These are phyloP conservation scores for Chironex yamaguchii DNA, from an alignment of 30 jellyfish, hydroid and myxozoan species.

Conservation along the genomic window DNA sequence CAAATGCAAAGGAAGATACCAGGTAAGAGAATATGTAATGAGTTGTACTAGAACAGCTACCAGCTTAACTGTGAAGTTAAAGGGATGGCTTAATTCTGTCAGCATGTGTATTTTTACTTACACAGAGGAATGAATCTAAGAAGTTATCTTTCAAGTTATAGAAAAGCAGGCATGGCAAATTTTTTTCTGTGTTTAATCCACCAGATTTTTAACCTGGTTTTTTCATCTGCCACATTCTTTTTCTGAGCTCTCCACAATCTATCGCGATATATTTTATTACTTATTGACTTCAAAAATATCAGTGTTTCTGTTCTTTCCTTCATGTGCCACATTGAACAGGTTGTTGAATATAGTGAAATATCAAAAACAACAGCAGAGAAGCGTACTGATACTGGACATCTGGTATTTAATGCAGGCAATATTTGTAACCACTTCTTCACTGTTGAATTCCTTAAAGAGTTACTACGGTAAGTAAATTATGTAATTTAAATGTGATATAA, in stretches of 20 bases:
- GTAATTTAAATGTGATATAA: too few species aligned
- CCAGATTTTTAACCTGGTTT: too few species aligned
- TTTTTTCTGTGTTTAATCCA: background rate
- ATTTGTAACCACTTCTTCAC: slow-evolving; percentile 95
- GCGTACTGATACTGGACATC: slow-evolving; percentile 82
- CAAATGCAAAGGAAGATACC: slow-evolving; percentile 85
- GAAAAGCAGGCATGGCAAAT: background rate
- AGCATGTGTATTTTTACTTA: too few species aligned
- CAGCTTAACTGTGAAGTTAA: too few species aligned
- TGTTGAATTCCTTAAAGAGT: slow-evolving; percentile 69
- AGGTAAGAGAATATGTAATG: slow-evolving; percentile 51
- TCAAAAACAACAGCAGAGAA: slow-evolving; percentile 90
- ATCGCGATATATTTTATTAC: too few species aligned
- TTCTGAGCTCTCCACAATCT: too few species aligned
- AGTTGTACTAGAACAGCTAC: too few species aligned
- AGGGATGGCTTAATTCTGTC: too few species aligned
- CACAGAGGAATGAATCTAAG: background rate
- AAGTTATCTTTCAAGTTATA: background rate
- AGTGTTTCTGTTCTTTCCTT: too few species aligned
- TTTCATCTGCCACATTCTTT: too few species aligned
- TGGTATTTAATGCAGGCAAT: slow-evolving; percentile 90
- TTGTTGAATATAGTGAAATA: slow-evolving; percentile 98
- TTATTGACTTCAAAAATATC: too few species aligned
- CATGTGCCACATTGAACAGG: too few species aligned
- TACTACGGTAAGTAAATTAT: slow-evolving; percentile 61